A percentile compares a stretch with the other conserved stretches of the same genome.
phyloP scores from a whole-genome alignment of 2,888 invertebrate species.

The Chymomyza amoena region DNA sequence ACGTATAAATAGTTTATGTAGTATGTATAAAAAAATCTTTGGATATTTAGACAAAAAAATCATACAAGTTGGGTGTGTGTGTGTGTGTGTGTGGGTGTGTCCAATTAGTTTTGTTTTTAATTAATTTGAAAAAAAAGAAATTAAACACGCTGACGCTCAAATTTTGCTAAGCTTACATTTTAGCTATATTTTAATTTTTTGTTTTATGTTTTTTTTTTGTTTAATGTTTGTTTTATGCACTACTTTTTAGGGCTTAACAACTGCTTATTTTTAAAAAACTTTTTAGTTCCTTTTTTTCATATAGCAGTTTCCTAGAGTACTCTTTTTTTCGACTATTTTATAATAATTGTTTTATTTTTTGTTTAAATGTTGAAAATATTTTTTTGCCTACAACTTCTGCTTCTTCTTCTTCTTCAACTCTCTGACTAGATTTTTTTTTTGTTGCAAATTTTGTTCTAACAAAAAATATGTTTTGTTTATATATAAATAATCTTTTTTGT shows the following conservation, averaged over 20 bases:
- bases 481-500: constrained; percentile 6
- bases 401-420: constrained; percentile 32
- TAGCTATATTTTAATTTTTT: constrained; percentile 15
- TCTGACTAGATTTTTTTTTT: constrained; percentile 67
- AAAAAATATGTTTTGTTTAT: constrained; percentile 48
- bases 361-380: constrained; percentile 40
- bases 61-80: constrained; percentile 8
- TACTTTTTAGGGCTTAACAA: not conserved
- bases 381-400: constrained; percentile 10
- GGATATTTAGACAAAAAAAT: constrained; percentile 40
- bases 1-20: constrained; percentile 14
- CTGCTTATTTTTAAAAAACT: too few relatives aligned
- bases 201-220: constrained; percentile 3
- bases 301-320: not conserved
- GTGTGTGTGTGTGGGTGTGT: constrained; percentile 44
- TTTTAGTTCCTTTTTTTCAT: too few relatives aligned
- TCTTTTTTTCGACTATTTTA: not conserved
- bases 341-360: not conserved
- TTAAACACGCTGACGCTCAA: not conserved
- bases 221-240: constrained; percentile 6
- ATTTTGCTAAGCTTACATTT: constrained; percentile 23
- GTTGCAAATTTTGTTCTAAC: constrained; percentile 68
- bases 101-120: constrained; percentile 26
- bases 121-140: not conserved
- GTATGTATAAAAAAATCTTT: constrained; percentile 47